Conservation (phyloP, 2,888 invertebrate genomes). For the Volucella inanis region DNA sequence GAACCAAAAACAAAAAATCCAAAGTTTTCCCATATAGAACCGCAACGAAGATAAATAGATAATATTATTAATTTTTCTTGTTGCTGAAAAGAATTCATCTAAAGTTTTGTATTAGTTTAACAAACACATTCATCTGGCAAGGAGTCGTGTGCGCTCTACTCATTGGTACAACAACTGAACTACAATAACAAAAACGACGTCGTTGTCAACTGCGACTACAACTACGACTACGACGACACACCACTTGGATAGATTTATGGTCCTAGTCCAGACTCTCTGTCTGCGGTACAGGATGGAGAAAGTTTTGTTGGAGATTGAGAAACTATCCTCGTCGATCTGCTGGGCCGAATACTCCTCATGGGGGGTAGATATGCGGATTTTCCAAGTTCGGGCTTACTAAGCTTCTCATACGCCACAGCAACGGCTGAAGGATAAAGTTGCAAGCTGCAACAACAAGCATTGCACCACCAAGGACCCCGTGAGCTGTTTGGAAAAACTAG, state of each 20-base stretch:
- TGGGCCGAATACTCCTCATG: conserved; percentile 7
- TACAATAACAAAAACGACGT: conserved; percentile 51
- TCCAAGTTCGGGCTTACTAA: conserved; percentile 66
- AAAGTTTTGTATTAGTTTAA: conserved; percentile 78
- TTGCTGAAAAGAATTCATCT: conserved; percentile 77
- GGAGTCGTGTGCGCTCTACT: conserved; percentile 52
- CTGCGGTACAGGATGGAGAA: conserved; percentile 76
- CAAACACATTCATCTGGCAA: conserved; percentile 76
- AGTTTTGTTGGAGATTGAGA: conserved; percentile 74
- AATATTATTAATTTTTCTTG: conserved; percentile 78
- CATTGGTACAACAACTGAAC: conserved; percentile 2
- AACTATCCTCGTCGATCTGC: conserved; percentile 71
- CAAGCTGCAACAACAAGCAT: conserved; percentile 69
- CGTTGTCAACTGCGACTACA: conserved; percentile 20
- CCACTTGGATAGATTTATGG: conserved; percentile 76
- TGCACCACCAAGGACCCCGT: conserved; percentile 36
- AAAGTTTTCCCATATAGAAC: conserved; percentile 72
- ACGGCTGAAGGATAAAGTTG: conserved; percentile 67
- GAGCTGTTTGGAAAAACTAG: conserved; percentile 51
- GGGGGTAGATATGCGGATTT: conserved; percentile 51
- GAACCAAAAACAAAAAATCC: conserved; percentile 29
- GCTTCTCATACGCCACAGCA: conserved; percentile 44
- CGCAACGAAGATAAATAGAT: conserved; percentile 78
- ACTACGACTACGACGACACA: conserved; percentile 65
- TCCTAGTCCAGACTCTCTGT: conserved; percentile 77